phyloP scores from a whole-genome alignment of 2,888 invertebrate genomes.

The Agonopterix heracliana region DNA sequence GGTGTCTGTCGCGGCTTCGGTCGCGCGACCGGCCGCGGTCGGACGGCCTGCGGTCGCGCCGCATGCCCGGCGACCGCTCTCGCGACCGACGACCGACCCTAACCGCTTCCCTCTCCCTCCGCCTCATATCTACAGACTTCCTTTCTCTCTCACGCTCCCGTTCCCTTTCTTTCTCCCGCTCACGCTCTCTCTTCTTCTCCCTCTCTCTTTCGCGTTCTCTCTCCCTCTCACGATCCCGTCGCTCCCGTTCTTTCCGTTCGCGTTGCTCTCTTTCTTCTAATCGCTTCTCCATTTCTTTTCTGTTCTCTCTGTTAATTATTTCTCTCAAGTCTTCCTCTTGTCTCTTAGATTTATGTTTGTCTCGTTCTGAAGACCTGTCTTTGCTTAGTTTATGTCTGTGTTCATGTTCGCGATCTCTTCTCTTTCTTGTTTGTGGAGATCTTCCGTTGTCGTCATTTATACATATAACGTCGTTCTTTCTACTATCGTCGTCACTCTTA shows the following conservation, averaged over 20 bases:
- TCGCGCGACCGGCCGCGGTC: slow-evolving; percentile 43
- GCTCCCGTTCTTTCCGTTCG: slow-evolving; percentile 45
- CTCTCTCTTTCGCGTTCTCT: slow-evolving; percentile 26
- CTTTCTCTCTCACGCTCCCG: slow-evolving; percentile 20
- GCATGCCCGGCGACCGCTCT: slow-evolving; percentile 23
- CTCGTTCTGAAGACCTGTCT: slow-evolving; percentile 42
- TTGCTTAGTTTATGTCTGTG: slow-evolving; percentile 56
- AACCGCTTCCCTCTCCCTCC: slow-evolving; percentile 26
- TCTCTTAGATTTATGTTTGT: slow-evolving; percentile 41
- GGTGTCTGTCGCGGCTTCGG: slow-evolving; percentile 29
- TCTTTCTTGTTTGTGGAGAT: slow-evolving; percentile 65
- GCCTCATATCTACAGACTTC: slow-evolving; percentile 23
- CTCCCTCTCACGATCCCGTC: slow-evolving; percentile 31
- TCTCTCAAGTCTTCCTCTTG: slow-evolving; percentile 62
- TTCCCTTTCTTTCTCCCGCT: slow-evolving; percentile 22
- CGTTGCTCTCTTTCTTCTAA: slow-evolving; percentile 57
- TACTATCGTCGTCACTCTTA: slow-evolving; percentile 71
- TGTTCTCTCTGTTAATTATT: slow-evolving; percentile 50
- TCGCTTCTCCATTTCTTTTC: slow-evolving; percentile 44
- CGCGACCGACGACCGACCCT: slow-evolving; percentile 23
- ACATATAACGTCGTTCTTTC: slow-evolving; percentile 66
- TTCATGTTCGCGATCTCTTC: slow-evolving; percentile 40
- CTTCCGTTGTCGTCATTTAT: slow-evolving; percentile 43
- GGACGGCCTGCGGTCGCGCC: slow-evolving; percentile 24
- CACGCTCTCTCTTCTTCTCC: slow-evolving; percentile 37